phyloP scores from a whole-genome alignment of 2,797 vertebrate genomes.

The Sternotherus odoratus region DNA sequence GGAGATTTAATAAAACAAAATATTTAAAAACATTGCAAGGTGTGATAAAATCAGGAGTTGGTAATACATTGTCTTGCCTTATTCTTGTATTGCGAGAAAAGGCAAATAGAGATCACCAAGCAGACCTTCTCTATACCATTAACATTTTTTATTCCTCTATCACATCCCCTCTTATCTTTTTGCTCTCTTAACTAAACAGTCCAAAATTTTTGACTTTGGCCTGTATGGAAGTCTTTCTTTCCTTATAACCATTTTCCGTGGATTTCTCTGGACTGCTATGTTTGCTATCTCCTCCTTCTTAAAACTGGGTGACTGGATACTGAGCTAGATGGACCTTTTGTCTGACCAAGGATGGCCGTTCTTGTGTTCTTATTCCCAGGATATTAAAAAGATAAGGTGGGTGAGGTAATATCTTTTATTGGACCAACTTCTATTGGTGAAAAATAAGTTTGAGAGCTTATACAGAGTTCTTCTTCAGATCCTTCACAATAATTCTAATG shows the following conservation, averaged over 20 bases:
- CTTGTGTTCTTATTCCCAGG: too few relatives aligned
- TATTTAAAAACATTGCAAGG: not conserved
- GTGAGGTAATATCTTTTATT: too few relatives aligned
- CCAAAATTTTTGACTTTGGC: not conserved
- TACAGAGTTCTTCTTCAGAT: too few relatives aligned
- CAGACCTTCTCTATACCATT: not conserved
- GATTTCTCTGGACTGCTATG: not conserved
- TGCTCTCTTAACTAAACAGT: not conserved
- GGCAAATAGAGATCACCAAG: not conserved
- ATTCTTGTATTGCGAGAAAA: not conserved
- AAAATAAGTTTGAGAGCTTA: too few relatives aligned
- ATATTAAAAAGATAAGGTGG: too few relatives aligned
- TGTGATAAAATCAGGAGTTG: not conserved
- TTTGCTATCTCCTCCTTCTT: not conserved
- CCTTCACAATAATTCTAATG: rapidly evolving
- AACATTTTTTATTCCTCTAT: not conserved
- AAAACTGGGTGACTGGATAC: not conserved
- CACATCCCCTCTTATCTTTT: not conserved
- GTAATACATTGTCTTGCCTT: not conserved
- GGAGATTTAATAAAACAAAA: not conserved
- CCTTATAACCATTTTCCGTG: not conserved
- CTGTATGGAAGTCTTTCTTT: not conserved
- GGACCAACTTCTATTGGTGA: too few relatives aligned
- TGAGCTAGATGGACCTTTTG: too few relatives aligned
- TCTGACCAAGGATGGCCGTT: too few relatives aligned